A percentile compares a stretch with the other conserved stretches of the same genome.
These are phyloP conservation scores for Ceriagrion tenellum DNA, from an alignment of 2,888 invertebrate genomes.

Conservation along the genomic window DNA sequence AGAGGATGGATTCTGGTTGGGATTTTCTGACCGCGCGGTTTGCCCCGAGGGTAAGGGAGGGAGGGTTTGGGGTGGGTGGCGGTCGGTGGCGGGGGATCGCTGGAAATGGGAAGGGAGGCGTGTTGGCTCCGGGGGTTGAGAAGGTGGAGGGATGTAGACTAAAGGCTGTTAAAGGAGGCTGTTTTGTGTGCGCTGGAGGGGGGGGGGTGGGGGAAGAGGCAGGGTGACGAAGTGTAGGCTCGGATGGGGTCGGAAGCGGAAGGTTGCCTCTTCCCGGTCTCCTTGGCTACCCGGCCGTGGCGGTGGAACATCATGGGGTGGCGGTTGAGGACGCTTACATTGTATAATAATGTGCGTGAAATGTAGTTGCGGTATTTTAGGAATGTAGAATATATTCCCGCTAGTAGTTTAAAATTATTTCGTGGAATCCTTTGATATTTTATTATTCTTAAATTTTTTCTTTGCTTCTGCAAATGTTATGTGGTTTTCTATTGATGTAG, in stretches of 20 bases:
- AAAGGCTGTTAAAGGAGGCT: conserved; percentile 55
- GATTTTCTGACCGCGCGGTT: conserved; percentile 39
- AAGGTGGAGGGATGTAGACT: not conserved
- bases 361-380: too few species aligned
- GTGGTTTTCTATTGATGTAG: too few species aligned
- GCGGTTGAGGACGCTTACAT: not conserved
- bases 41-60: not conserved
- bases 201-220: not conserved
- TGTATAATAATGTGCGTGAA: too few species aligned
- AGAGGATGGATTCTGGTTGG: not conserved
- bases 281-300: conserved; percentile 57
- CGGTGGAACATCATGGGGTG: conserved; percentile 1
- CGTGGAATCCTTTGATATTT: too few species aligned
- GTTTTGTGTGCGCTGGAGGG: not conserved
- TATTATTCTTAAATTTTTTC: too few species aligned
- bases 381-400: too few species aligned
- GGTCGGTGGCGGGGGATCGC: not conserved
- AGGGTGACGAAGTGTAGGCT: conserved; percentile 11
- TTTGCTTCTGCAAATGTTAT: too few species aligned
- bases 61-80: not conserved
- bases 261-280: not conserved
- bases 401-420: too few species aligned
- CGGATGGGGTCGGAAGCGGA: conserved; percentile 35
- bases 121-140: not conserved
- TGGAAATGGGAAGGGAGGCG: not conserved